Percentiles rank a stretch among this genome's conserved stretches.
Conservation (phyloP, 2,888 invertebrate genomes). For the Coremacera marginata region DNA sequence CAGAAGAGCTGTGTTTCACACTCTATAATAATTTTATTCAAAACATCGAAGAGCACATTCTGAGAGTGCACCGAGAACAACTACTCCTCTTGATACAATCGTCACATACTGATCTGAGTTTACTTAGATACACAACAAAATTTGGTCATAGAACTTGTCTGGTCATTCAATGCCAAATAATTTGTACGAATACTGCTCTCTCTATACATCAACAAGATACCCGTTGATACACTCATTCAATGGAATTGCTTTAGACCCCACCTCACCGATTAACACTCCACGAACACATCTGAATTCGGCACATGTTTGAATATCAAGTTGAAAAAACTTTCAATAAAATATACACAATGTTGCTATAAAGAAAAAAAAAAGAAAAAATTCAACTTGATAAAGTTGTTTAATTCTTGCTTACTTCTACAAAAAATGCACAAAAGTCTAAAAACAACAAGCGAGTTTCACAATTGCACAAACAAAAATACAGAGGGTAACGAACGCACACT, state of each 20-base stretch:
- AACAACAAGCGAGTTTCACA: constrained; percentile 39
- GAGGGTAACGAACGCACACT: constrained; percentile 43
- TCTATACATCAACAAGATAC: neutral
- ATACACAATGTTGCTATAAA: constrained; percentile 11
- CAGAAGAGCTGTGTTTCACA: constrained; percentile 7
- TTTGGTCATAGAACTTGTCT: neutral
- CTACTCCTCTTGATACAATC: neutral
- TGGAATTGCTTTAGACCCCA: neutral
- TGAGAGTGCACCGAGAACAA: neutral
- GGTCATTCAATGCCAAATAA: too few relatives aligned
- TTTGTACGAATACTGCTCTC: neutral
- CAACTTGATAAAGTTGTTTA: constrained; percentile 25
- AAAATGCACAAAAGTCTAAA: constrained; percentile 31
- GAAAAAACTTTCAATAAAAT: constrained; percentile 27
- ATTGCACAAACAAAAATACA: constrained; percentile 39
- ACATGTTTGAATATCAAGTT: constrained; percentile 23
- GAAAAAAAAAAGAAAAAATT: too few relatives aligned
- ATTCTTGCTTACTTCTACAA: constrained; percentile 38
- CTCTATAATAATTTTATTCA: constrained; percentile 7
- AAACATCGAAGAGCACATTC: constrained; percentile 4
- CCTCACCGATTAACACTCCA: neutral
- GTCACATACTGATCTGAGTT: neutral
- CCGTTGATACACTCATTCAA: too few relatives aligned
- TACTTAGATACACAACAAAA: neutral
- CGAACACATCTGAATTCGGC: neutral